These are phyloP conservation scores for Petrocephalus sullivani DNA, from an alignment of 2,797 vertebrate genomes.

Conservation along the genomic window DNA sequence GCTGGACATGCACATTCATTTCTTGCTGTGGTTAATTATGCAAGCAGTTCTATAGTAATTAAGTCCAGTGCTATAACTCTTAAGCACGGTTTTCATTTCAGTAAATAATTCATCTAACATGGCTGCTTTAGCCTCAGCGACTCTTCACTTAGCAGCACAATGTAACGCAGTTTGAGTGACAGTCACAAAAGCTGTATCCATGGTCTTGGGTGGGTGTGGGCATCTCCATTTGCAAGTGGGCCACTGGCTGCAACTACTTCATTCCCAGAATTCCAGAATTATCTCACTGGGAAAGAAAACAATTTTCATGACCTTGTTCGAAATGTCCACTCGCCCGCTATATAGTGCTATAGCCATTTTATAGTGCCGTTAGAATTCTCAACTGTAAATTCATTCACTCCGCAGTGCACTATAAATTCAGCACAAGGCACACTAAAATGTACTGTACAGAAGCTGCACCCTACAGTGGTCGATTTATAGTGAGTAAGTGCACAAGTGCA, in stretches of 20 bases:
- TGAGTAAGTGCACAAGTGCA: neutral
- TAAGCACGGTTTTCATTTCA: conserved; percentile 11
- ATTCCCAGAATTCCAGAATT: too few species aligned
- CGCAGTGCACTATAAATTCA: neutral
- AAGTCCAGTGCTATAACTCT: neutral
- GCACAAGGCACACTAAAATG: neutral
- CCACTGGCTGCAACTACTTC: too few species aligned
- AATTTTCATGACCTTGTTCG: too few species aligned
- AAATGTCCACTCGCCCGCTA: neutral
- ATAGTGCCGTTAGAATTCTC: neutral
- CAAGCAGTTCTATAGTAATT: neutral
- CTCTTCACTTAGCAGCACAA: neutral
- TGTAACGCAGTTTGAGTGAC: neutral
- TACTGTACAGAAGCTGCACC: neutral
- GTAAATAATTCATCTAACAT: neutral
- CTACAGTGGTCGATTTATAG: neutral
- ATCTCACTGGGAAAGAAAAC: too few species aligned
- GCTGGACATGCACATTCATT: neutral
- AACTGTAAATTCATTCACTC: neutral
- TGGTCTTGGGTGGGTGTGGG: neutral
- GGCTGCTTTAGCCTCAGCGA: neutral
- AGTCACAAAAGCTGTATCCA: neutral
- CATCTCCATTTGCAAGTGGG: too few species aligned
- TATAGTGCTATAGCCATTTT: neutral
- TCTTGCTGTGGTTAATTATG: conserved; percentile 1